phyloP scores from a whole-genome alignment of 1,140 invertebrate genomes.

The Drosophila teissieri region DNA sequence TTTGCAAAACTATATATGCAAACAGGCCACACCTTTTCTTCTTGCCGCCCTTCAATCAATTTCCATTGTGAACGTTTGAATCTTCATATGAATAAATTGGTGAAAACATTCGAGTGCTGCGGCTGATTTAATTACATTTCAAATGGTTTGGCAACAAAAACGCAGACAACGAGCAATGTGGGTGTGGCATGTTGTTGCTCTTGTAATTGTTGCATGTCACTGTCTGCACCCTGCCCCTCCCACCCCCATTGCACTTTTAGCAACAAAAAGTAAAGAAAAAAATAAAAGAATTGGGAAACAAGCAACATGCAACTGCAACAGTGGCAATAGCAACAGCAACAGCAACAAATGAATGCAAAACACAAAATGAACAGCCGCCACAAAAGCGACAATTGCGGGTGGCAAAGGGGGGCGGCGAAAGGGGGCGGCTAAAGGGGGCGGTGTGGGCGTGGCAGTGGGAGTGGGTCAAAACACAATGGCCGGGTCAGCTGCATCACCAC shows the following conservation, averaged over 20 bases:
- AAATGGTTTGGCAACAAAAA: constrained; percentile 52
- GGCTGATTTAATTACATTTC: constrained; percentile 61
- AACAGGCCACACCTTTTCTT: neutral
- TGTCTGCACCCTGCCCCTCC: constrained; percentile 17
- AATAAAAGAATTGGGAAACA: constrained; percentile 27
- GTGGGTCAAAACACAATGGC: neutral
- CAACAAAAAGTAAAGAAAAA: constrained; percentile 23
- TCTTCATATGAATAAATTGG: constrained; percentile 38
- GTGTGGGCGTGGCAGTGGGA: neutral
- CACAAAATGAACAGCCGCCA: constrained; percentile 43
- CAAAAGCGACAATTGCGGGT: constrained; percentile 57
- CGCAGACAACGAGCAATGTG: constrained; percentile 18
- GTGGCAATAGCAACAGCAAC: constrained; percentile 6
- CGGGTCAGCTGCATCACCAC: constrained; percentile 26
- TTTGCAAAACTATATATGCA: no score
- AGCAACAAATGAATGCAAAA: constrained; percentile 33
- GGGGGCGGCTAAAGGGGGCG: neutral
- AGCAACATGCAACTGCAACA: constrained; percentile 43
- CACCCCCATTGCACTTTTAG: constrained; percentile 57
- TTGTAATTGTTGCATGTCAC: constrained; percentile 53
- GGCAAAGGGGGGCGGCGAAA: no score
- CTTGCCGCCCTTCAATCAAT: constrained; percentile 20
- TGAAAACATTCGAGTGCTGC: constrained; percentile 11
- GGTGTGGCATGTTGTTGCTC: constrained; percentile 34
- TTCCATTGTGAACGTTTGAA: constrained; percentile 11